These are phyloP conservation scores for Thamnophis sirtalis DNA, from an alignment of 2,113 vertebrate genomes.

Conservation along the genomic window DNA sequence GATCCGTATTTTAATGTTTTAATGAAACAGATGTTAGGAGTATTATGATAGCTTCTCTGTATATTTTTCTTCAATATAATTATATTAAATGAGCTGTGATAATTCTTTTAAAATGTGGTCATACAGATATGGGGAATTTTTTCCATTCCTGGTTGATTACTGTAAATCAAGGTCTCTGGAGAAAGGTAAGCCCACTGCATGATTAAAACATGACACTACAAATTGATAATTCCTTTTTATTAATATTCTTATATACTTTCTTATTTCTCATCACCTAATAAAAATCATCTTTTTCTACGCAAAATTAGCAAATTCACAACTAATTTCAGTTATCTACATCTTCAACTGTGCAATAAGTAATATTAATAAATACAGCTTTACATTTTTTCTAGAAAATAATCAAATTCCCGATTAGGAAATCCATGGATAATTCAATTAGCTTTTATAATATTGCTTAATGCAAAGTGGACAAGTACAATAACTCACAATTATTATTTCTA, in stretches of 20 bases:
- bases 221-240: not conserved
- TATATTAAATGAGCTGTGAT: slow-evolving; percentile 45
- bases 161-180: not conserved
- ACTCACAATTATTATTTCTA: not conserved
- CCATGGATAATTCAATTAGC: not conserved
- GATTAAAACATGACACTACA: not conserved
- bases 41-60: not conserved
- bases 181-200: not conserved
- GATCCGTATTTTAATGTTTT: slow-evolving; percentile 26
- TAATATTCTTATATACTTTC: not conserved
- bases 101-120: not conserved
- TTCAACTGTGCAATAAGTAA: not conserved
- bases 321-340: not conserved
- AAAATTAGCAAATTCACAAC: not conserved
- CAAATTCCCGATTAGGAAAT: not conserved
- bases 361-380: not conserved
- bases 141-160: not conserved
- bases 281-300: not conserved
- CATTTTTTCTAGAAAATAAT: not conserved
- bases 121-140: not conserved
- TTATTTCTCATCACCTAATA: not conserved
- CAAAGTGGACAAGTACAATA: not conserved
- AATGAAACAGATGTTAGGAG: slow-evolving; percentile 23
- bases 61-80: not conserved
- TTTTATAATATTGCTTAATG: not conserved